Conservation (phyloP, 2,888 invertebrate genomes). For the Plagodis pulveraria region DNA sequence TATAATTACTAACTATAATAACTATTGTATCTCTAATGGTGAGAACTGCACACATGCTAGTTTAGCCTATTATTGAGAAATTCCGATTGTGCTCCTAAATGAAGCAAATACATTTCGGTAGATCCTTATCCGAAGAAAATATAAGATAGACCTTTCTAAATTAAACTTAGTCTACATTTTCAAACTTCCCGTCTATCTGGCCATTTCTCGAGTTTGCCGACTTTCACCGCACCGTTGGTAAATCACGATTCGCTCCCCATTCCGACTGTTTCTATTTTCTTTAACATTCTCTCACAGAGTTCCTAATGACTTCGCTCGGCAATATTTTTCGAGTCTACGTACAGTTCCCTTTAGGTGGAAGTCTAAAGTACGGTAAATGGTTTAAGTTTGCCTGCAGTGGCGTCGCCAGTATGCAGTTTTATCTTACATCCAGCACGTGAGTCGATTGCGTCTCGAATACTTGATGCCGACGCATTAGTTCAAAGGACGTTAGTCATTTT, state of each 20-base stretch:
- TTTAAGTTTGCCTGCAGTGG: conserved; percentile 49
- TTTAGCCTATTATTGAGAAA: too few relatives aligned
- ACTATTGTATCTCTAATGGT: too few relatives aligned
- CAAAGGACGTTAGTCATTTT: conserved; percentile 57
- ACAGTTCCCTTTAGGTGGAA: conserved; percentile 42
- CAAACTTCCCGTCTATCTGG: conserved; percentile 12
- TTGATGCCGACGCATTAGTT: conserved; percentile 57
- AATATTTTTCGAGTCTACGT: conserved; percentile 49
- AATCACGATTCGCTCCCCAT: conserved; percentile 27
- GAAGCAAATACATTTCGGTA: not conserved
- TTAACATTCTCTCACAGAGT: conserved; percentile 38
- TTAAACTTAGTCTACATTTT: conserved; percentile 26
- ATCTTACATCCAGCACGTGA: conserved; percentile 47
- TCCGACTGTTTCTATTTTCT: conserved; percentile 40
- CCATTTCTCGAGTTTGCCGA: conserved; percentile 24
- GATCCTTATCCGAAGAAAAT: not conserved
- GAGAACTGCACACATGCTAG: too few relatives aligned
- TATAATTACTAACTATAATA: too few relatives aligned
- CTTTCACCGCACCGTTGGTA: conserved; percentile 22
- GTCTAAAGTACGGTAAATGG: conserved; percentile 45
- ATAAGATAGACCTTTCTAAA: conserved; percentile 7
- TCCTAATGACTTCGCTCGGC: conserved; percentile 48
- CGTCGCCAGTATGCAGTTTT: conserved; percentile 4
- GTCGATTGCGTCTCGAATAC: conserved; percentile 55
- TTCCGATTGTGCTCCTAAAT: too few relatives aligned